These are phyloP conservation scores for Tribolium castaneum DNA, from an alignment of 1,140 invertebrate species.

Conservation along the genomic window DNA sequence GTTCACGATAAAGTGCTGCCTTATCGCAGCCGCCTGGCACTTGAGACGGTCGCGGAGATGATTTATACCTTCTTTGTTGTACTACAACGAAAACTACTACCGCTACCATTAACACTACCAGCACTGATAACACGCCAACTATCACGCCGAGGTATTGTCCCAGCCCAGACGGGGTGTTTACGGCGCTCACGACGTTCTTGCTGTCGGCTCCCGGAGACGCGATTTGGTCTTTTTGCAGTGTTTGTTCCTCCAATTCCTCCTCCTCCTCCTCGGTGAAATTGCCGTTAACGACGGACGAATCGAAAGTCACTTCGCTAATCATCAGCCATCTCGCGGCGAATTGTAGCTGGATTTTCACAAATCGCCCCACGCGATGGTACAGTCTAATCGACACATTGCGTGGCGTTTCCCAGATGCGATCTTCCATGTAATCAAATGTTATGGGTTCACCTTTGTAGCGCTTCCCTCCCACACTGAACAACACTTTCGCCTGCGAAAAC, in stretches of 20 bases:
- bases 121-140: conserved; percentile 58
- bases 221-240: conserved; percentile 54
- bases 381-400: conserved; percentile 87
- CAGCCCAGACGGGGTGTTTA: conserved; percentile 53
- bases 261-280: conserved; percentile 61
- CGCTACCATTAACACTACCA: conserved; percentile 58
- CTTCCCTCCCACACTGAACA: conserved; percentile 85
- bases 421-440: conserved; percentile 80
- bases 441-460: conserved; percentile 81
- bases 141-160: conserved; percentile 61
- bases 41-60: conserved; percentile 59
- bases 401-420: conserved; percentile 84
- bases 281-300: conserved; percentile 68
- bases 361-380: conserved; percentile 84
- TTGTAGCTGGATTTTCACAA: conserved; percentile 82
- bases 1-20: conserved; percentile 59
- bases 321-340: conserved; percentile 91
- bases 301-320: conserved; percentile 87
- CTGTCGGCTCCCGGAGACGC: conserved; percentile 47
- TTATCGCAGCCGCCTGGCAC: conserved; percentile 60
- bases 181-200: conserved; percentile 58
- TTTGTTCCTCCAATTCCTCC: conserved; percentile 50
- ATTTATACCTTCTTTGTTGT: conserved; percentile 58
- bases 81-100: conserved; percentile 57
- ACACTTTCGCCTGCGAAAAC: conserved; percentile 81